Evolutionary conservation across 2,797 vertebrate genomes (phyloP).

Genomic region (Lepidocolaptes lacrymiger): DNA sequence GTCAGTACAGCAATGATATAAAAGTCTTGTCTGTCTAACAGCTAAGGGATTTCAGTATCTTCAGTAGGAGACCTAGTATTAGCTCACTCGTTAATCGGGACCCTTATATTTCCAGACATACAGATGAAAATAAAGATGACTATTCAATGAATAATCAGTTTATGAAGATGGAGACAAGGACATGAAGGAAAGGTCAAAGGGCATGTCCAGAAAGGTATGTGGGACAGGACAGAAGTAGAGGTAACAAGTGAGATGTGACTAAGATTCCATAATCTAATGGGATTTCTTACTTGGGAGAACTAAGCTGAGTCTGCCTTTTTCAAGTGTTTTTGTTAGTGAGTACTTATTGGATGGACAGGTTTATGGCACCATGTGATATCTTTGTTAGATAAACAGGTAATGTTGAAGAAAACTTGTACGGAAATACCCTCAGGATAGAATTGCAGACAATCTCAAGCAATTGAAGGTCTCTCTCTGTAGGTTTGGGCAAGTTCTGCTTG

Average conservation of each 20-base stretch:
- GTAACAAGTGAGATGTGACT: neutral
- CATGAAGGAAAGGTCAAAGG: neutral
- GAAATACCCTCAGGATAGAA: neutral
- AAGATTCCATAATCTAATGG: neutral
- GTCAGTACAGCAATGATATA: neutral
- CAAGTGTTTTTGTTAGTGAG: neutral
- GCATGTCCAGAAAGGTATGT: neutral
- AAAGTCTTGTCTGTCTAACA: neutral
- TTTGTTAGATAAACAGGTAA: neutral
- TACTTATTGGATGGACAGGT: neutral
- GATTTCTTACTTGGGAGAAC: neutral
- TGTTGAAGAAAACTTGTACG: neutral
- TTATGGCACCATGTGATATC: neutral
- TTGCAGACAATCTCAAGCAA: neutral
- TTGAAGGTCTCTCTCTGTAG: neutral
- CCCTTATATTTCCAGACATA: neutral
- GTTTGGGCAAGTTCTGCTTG: neutral
- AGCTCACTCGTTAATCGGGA: neutral
- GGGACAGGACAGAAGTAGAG: neutral
- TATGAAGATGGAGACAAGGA: neutral
- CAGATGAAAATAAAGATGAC: neutral
- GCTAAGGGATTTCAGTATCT: neutral
- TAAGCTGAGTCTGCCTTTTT: neutral
- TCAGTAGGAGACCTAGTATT: neutral
- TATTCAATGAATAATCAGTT: neutral